Percentiles rank a stretch among this genome's conserved stretches.
These are phyloP conservation scores for Thymelicus acteon DNA, from an alignment of 2,888 invertebrate genomes.

Conservation along the genomic window DNA sequence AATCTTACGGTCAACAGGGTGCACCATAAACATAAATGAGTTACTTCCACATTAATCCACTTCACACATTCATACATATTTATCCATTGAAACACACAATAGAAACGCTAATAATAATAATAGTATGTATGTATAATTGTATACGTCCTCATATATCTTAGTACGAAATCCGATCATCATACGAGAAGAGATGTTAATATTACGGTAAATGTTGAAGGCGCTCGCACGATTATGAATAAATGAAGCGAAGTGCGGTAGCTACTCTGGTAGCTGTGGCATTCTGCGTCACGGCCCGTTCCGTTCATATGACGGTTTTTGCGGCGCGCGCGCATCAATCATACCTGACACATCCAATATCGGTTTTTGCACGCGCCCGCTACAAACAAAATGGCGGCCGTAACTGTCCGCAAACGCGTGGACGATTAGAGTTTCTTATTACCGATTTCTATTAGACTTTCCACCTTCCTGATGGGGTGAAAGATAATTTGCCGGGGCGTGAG, in stretches of 20 bases:
- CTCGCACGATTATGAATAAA: slow-evolving; percentile 45
- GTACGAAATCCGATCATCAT: slow-evolving; percentile 5
- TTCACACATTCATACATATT: too few species aligned
- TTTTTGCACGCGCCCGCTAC: slow-evolving; percentile 68
- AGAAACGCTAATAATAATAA: too few species aligned
- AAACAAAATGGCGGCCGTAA: slow-evolving; percentile 65
- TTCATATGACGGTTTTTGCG: slow-evolving; percentile 73
- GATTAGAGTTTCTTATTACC: slow-evolving; percentile 81
- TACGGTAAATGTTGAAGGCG: slow-evolving; percentile 46
- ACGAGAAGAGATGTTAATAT: slow-evolving; percentile 36
- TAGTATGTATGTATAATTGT: too few species aligned
- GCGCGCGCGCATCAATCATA: slow-evolving; percentile 77
- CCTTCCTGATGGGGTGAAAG: slow-evolving; percentile 81
- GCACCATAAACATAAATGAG: too few species aligned
- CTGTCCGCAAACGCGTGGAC: slow-evolving; percentile 66
- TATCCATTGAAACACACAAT: too few species aligned
- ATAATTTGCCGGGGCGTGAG: slow-evolving; percentile 80
- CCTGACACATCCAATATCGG: slow-evolving; percentile 83
- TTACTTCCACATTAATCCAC: too few species aligned
- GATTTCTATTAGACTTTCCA: slow-evolving; percentile 84
- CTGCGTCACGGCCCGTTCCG: slow-evolving; percentile 73
- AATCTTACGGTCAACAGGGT: too few species aligned
- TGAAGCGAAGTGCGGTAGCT: slow-evolving; percentile 42
- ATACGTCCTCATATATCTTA: background rate
- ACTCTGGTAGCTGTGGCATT: slow-evolving; percentile 46